Evolutionary conservation across 2,113 vertebrate genomes (phyloP), one percentile per base, ranked within the genome.

Genomic region (Atherinomorus stipes): DNA sequence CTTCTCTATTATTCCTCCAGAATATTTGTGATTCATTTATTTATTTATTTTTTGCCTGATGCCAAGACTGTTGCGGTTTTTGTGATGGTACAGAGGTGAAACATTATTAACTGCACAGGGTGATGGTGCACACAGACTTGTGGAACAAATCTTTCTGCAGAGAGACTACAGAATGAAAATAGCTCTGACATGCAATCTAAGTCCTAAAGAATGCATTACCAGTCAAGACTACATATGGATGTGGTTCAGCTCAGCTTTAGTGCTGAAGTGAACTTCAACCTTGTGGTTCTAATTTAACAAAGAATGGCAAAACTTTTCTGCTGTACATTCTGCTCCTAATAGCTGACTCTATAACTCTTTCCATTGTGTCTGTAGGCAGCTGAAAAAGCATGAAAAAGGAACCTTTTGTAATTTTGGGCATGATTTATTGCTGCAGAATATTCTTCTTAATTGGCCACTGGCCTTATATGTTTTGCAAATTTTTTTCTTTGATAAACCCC

Each of bases 181-280:
- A 21, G 28, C 57, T 31, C 62, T 68, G 31, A 57, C 54, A 71
- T 68, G 59, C 69, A 31, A 26, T 63, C 37, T 59, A 71, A 84
- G 78, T 72, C 38, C 56, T 23, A 50, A 86, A 74, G 79, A 87
- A 90, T 85, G 75, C 77, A 67, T 71, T 64, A 77, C 76, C 22
- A 72, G 61, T 66, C 26, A 18, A 51, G 62, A 63, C 65, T 64
- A 69, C 70, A 73, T 62, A 72, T 72, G 56, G 75, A 72, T 68
- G 66, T 42, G 26, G 69, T 83, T 83, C 58, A 47, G 68, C 69
- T 62, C 22, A 9, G 69, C 38, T 65, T 72, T 77, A 31, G 52
- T 54, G 51, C 54, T 57, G 69, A 61, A 60, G 38, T 82, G 21
- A 85, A 68, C 45, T 58, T 21, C 74, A 69, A 51, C 56, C 23